Conservation (phyloP, 2,113 vertebrate species). For the Ursus arctos region DNA sequence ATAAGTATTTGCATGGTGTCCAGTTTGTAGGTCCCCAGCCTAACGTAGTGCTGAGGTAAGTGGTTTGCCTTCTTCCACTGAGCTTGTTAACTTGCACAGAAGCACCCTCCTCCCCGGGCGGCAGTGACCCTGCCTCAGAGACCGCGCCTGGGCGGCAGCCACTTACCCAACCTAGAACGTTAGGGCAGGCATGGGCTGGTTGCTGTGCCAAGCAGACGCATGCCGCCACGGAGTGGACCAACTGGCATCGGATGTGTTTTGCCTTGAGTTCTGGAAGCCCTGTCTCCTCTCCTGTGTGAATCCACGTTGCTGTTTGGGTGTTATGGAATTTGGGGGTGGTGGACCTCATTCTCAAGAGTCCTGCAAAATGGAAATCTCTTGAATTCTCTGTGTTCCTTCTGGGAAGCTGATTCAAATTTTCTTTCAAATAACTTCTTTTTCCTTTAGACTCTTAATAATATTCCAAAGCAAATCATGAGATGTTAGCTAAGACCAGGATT, state of each 20-base stretch:
- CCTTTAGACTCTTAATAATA: constrained; percentile 24
- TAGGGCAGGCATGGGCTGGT: neutral
- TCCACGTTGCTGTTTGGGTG: neutral
- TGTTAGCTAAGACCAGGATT: constrained; percentile 16
- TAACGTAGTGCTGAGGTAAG: constrained; percentile 48
- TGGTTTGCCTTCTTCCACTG: neutral
- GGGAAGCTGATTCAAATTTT: constrained; percentile 33
- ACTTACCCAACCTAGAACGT: neutral
- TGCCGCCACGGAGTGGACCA: rapidly evolving
- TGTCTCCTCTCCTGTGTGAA: neutral
- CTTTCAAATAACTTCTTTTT: constrained; percentile 9
- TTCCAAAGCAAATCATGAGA: constrained; percentile 40
- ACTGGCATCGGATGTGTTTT: neutral
- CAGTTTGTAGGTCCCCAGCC: constrained; percentile 53
- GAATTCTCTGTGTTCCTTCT: constrained; percentile 54
- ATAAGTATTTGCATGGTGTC: constrained; percentile 71
- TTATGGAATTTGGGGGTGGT: neutral
- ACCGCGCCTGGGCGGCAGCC: neutral
- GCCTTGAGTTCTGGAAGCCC: neutral
- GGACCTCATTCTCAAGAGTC: neutral
- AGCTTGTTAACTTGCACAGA: constrained; percentile 50
- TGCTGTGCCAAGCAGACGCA: neutral
- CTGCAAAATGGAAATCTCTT: neutral
- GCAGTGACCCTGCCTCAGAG: neutral
- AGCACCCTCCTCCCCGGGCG: neutral